Base-by-base conservation (phyloP, 2,888 invertebrate genomes). In the Mamestra brassicae region DNA sequence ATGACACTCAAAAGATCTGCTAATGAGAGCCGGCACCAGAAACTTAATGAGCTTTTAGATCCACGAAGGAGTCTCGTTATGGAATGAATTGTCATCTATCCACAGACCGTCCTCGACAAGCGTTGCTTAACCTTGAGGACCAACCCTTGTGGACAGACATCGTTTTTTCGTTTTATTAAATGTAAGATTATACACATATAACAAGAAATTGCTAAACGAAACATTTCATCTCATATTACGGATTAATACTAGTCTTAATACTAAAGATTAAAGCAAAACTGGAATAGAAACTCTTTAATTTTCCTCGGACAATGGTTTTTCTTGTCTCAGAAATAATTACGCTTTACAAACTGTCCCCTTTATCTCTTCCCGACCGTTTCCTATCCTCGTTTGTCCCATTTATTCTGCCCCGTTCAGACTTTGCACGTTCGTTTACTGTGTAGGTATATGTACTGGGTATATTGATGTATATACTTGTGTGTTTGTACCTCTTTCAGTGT, bases 291-390 rank as follows among this genome's bases (percentile, higher is more conserved):
- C 74, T 81, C 75, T 80, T 79, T 81, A 76, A 78, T 84, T 86
- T 85, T 78, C 73, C 55, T 62, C 47, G 74, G 64, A 77, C 83
- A 87, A 83, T 74, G 76, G 77, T 84, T 85, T 85, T 84, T 78
- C 84, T 78, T 78, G 83, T 85, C 85, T 89, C 87, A 90, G 91
- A 93, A 93, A 93, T 93, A 93, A 93, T 93, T 93, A 93, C 91
- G 92, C 89, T 91, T 91, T 92, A 92, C 93, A 93, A 93, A 93
- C 92, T 91, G 89, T 90, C 91, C 90, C 90, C 92, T 92, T 91
- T 92, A 93, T 93, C 91, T 92, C 86, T 88, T 85, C 84, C 86
- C 89, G 90, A 81, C 85, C 91, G 91, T 90, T 92, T 90, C 90
- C 90, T 92, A 92, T 92, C 91, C 89, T 85, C 90, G 90, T 88